Evolutionary conservation across 2,888 invertebrate genomes (phyloP), one percentile per base, ranked within the genome.

Genomic region (Odontomyia ornata): DNA sequence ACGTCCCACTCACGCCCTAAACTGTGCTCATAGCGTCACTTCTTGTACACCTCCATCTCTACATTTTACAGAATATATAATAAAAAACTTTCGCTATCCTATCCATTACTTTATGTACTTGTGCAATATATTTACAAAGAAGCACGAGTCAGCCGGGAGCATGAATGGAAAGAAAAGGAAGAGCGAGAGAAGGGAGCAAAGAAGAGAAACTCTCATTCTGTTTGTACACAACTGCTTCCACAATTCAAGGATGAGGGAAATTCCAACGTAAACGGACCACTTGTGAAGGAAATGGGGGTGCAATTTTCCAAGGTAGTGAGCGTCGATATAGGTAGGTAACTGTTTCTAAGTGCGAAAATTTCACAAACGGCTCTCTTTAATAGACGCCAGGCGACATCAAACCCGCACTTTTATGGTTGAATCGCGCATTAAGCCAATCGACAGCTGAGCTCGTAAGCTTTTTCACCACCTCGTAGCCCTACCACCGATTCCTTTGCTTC

Each of bases 261-360:
- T 67, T 67, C 43, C 21, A 18, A 11, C 25, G 21, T 13, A 67
- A 67, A 23, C 11, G 9, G 23, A 30, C 4, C 36, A 23, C 11
- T n/a, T 30, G 30, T 7, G 30, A 15, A 30, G 5, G 11, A 30
- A 13, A 28, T 18, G 36, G 36, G 30, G 43, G 67, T 36, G 30
- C 43, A 67, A 67, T 67, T 67, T 67, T 67, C 67, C 43, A 43
- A 67, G 67, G 67, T 60, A 60, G 60, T 21, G 60, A 60, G 23
- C 23, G 25, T 25, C 11, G 25, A 60, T 0, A 15, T 13, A 52
- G 15, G 18, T 13, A 52, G 15, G 52, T 36, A 36, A 36, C 36
- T 36, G 36, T 36, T 52, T 52, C 15, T 13, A 25, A 25, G 60
- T 60, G 21, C 60, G 13, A 60, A 1, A 1, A 11, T 60, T 60